Evolutionary conservation across 2,797 vertebrate genomes (phyloP), one percentile per base, ranked within the genome.

Genomic region (Lutjanus argentimaculatus): DNA sequence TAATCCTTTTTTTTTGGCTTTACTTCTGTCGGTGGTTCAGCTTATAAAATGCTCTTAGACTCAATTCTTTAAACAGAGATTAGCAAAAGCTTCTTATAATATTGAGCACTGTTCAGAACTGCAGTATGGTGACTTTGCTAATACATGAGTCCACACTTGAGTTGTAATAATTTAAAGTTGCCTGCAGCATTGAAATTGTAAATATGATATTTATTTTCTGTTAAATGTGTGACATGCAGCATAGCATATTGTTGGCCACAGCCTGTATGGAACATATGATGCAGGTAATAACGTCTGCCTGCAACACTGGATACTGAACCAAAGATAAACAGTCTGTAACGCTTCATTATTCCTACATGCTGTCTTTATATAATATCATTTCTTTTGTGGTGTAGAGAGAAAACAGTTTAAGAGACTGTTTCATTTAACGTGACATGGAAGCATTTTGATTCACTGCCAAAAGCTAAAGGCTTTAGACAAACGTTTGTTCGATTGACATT

Each of bases 121-220:
- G 82, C 75, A 77, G 72, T 62, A 53, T 52, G 52, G 25, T 68
- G 79, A 79, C 77, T 85, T 66, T 58, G 25, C 75, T 52, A 8
- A 68, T 21, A 45, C 48, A 46, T 1, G 0, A 57, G 25, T 76
- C 58, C 55, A 64, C 49, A 55, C 57, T 69, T 62, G 40, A 81
- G 70, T 77, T 83, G 58, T 75, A 53, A 82, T 88, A 17, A 78
- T 90, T 90, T 75, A 51, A 84, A 80, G 72, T 80, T 64, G 42
- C 73, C 78, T 56, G 53, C 85, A 66, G 63, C 67, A 63, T 64
- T 74, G 56, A 71, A 83, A 83, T 64, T 93, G 88, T 93, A 94
- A 83, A 93, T 94, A 91, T 70, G 67, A 55, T 94, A 91, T 94
- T 90, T 90, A 92, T 94, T 91, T 89, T 67, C 58, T 71, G 79